Percentiles rank a stretch among this genome's conserved stretches.
Conservation (phyloP, 2,113 vertebrate species). For the Ceyx margarethae region DNA sequence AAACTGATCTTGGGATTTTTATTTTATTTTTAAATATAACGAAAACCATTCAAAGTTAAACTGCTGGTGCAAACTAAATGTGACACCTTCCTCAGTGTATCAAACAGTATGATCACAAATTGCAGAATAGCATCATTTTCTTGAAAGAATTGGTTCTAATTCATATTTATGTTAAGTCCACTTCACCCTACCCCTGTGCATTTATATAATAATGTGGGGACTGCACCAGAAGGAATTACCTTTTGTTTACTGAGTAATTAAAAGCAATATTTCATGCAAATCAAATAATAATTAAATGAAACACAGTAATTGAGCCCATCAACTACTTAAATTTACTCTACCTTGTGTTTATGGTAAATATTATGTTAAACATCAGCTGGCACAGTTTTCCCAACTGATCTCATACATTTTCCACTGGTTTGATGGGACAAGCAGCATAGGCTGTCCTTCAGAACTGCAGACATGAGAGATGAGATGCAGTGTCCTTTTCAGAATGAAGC, state of each 20-base stretch:
- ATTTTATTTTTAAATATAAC: neutral
- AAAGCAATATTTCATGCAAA: conserved; percentile 8
- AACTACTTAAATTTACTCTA: conserved; percentile 9
- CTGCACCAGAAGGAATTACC: neutral
- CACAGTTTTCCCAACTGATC: conserved; percentile 25
- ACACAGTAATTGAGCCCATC: neutral
- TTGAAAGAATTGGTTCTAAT: neutral
- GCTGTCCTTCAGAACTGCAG: neutral
- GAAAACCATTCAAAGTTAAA: neutral
- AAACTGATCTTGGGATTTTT: neutral
- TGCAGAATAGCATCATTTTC: neutral
- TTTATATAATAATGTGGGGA: neutral
- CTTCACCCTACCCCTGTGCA: neutral
- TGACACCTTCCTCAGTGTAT: neutral
- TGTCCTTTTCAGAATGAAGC: conserved; percentile 11
- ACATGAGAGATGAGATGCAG: neutral
- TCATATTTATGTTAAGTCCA: neutral
- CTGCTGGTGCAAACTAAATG: neutral
- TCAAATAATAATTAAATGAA: neutral
- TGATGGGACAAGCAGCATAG: neutral
- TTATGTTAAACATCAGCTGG: neutral
- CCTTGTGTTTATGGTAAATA: neutral
- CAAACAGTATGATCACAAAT: neutral
- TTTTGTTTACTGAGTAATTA: neutral
- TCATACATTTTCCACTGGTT: neutral